Conservation (phyloP, 2,797 vertebrate species). For the Lepilemur ruficaudatus region DNA sequence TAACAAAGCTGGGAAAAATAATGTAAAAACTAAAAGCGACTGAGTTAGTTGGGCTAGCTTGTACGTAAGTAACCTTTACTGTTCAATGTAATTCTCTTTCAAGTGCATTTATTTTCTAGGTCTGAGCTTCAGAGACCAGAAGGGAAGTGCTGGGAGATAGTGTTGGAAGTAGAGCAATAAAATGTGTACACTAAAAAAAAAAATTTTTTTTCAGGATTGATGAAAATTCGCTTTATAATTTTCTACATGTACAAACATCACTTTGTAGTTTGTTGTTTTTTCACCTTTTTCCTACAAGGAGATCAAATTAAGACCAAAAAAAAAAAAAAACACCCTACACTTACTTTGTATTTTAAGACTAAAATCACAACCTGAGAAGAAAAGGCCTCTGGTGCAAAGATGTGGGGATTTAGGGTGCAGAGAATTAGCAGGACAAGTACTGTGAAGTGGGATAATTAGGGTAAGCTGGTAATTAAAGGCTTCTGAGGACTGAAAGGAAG, state of each 20-base stretch:
- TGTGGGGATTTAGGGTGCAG: background rate
- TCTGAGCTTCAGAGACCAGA: background rate
- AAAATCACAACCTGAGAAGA: background rate
- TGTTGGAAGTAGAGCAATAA: background rate
- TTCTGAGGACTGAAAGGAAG: background rate
- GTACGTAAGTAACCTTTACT: background rate
- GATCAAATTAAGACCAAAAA: background rate
- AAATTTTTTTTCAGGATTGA: background rate
- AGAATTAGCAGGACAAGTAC: slow-evolving; percentile 9
- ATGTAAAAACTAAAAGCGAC: background rate
- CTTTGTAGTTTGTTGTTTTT: background rate
- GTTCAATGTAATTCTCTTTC: slow-evolving; percentile 6
- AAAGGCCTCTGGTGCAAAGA: background rate
- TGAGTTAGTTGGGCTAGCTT: background rate
- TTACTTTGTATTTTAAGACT: slow-evolving; percentile 1
- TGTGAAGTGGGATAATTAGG: slow-evolving; percentile 1
- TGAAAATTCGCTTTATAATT: background rate
- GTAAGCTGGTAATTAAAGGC: slow-evolving; percentile 44
- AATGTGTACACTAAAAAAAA: background rate
- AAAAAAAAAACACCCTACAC: background rate
- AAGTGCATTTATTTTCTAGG: background rate
- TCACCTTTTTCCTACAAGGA: background rate
- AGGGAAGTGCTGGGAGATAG: background rate
- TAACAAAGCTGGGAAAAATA: background rate
- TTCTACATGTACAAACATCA: background rate